Percentiles rank a stretch among this genome's conserved stretches.
Conservation (phyloP, 23 tunicate genomes). For the Trididemnum nubilum region DNA sequence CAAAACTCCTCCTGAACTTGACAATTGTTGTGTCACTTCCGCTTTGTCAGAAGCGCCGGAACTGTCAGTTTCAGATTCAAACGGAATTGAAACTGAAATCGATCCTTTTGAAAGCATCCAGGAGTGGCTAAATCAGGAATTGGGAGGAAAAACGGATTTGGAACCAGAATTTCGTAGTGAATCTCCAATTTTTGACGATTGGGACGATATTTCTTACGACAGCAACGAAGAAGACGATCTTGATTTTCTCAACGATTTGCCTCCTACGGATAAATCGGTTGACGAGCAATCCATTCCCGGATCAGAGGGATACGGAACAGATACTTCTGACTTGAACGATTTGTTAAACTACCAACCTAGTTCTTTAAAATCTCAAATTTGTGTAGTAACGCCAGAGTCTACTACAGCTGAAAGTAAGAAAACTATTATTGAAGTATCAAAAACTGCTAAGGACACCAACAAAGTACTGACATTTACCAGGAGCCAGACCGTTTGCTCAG, state of each 20-base stretch:
- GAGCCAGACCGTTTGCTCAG: constrained; percentile 3
- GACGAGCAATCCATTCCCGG: background rate
- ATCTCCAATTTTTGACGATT: constrained; percentile 17
- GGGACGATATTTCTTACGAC: constrained; percentile 27
- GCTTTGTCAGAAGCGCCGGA: background rate
- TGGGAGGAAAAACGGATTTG: constrained; percentile 3
- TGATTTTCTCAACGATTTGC: background rate
- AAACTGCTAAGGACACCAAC: background rate
- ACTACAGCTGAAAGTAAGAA: background rate
- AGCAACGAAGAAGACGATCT: constrained; percentile 25
- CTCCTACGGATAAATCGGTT: constrained; percentile 2
- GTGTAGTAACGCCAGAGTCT: background rate
- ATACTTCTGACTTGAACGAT: constrained; percentile 16
- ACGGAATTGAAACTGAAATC: background rate
- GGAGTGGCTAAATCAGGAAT: constrained; percentile 18
- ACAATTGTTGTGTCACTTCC: constrained; percentile 2
- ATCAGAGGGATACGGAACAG: constrained; percentile 35
- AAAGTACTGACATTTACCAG: constrained; percentile 12
- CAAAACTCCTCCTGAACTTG: no score
- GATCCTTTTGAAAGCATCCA: constrained; percentile 23
- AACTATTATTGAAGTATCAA: no score
- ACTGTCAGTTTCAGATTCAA: background rate
- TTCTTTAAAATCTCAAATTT: background rate
- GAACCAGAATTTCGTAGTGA: constrained; percentile 16
- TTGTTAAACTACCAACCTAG: background rate